Base-by-base conservation (phyloP, 2,888 invertebrate genomes). In the Drosophila nr. perissopoda region DNA sequence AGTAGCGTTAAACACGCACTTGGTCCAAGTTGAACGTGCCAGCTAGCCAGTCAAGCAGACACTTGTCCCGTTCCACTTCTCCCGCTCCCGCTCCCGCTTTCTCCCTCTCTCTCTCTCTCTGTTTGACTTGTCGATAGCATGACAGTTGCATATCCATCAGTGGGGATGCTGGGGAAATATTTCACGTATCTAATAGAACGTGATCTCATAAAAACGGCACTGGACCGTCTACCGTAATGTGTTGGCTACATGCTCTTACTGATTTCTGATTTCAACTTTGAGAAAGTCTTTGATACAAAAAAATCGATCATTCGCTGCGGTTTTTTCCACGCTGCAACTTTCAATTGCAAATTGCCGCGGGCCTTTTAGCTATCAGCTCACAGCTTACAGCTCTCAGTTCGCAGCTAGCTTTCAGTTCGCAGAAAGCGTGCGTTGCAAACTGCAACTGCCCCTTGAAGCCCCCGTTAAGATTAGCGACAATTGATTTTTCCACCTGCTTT, bases 121-220 rank as follows among this genome's bases (percentile, higher is more conserved):
- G 27, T 34, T 40, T 48, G 13, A 27, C 38, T 49, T 40, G 29
- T 31, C 46, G 52, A 52, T 74, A 31, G 68, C 74, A 59, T 80
- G 75, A 61, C 82, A 75, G 73, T 80, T 72, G 74, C 70, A 73
- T 74, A 77, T 77, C 69, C 77, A 77, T 76, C 74, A 67, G 77
- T 36, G 31, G 75, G 31, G 75, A 40, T 34, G 74, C 79, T 72
- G 83, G 76, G 83, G 78, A 81, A 76, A 82, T 89, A 88, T 83
- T 91, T 91, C 92, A 92, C 91, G 92, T 91, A 87, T 82, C 83
- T 74, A 73, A 88, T 88, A 91, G 91, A 92, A 91, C 92, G 91
- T 92, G 91, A 91, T 91, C 91, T 84, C 91, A 89, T 90, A 84
- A 90, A 90, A 74, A 52, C 75, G 52, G 52, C 69, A 72, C 57